Evolutionary conservation across 2,113 vertebrate genomes (phyloP).

Genomic region (Centropristis striata): DNA sequence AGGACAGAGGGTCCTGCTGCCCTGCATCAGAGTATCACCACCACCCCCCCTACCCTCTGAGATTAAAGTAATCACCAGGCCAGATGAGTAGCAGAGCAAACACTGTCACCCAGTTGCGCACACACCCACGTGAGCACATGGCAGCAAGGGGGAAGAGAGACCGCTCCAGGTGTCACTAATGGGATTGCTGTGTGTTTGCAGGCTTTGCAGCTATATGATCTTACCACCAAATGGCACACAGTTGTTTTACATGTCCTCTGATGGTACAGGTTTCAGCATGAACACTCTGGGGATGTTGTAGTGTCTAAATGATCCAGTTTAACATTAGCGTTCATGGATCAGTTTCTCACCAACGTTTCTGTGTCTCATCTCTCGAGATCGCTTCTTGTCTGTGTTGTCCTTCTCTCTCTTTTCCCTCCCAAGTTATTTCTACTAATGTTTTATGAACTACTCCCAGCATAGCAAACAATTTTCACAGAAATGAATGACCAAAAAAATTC

Average conservation of each 20-base stretch:
- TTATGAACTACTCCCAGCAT: not conserved
- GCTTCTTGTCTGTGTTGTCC: slow-evolving; percentile 3
- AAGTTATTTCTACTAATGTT: not conserved
- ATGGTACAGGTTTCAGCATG: slow-evolving; percentile 30
- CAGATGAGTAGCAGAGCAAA: slow-evolving; percentile 79
- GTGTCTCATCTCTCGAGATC: not conserved
- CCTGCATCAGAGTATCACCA: slow-evolving; percentile 68
- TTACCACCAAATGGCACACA: slow-evolving; percentile 69
- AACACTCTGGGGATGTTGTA: slow-evolving; percentile 20
- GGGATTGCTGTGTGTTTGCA: slow-evolving; percentile 75
- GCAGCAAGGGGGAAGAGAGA: slow-evolving; percentile 28
- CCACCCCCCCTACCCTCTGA: slow-evolving; percentile 63
- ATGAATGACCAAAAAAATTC: slow-evolving; percentile 35
- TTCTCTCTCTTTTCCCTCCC: not conserved
- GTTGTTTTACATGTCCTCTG: slow-evolving; percentile 64
- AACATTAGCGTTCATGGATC: slow-evolving; percentile 18
- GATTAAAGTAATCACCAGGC: slow-evolving; percentile 84
- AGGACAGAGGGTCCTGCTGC: slow-evolving; percentile 68
- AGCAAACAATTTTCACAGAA: slow-evolving; percentile 33
- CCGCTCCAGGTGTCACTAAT: slow-evolving; percentile 78
- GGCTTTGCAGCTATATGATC: slow-evolving; percentile 59
- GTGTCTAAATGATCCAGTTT: slow-evolving; percentile 9
- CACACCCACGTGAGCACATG: slow-evolving; percentile 66
- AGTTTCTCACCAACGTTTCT: slow-evolving; percentile 1
- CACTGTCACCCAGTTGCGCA: slow-evolving; percentile 69